Base-by-base conservation (phyloP, 2,797 vertebrate genomes). In the Falco biarmicus region DNA sequence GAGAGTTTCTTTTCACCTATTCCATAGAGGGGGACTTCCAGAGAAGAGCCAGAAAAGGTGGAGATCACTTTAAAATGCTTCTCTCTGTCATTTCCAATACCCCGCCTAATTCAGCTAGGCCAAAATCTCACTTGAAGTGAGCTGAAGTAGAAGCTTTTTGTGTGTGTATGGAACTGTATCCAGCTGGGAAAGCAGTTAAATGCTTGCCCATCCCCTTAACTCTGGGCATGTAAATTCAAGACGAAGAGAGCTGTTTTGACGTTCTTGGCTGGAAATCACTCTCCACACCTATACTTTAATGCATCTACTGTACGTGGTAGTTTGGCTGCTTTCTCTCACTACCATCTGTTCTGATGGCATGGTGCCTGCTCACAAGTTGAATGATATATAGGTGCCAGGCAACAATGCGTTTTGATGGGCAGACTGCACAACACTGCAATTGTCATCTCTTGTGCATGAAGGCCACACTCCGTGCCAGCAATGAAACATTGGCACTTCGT, bases 331-430 rank as follows among this genome's bases (percentile, higher is more conserved):
- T 97, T 87, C 90, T 96, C 93, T 97, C 94, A 59, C 97, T 95
- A 91, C 98, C 98, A 98, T 98, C 98, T 98, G 98, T 97, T 97
- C 89, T 11, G 82, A 96, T 98, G 98, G 98, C 98, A 95, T 6
- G 0, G 83, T 93, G 97, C 98, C 98, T 61, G 75, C 97, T 98
- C 96, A 96, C 97, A 97, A 97, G 98, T 98, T 98, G 97, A 96
- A 97, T 96, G 97, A 98, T 96, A 96, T 87, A 97, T 97, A 98
- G 98, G 97, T 98, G 98, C 98, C 97, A 98, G 97, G 97, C 98
- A 97, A 97, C 98, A 98, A 98, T 98, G 97, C 70, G 95, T 97
- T 98, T 97, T 98, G 98, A 98, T 98, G 97, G 98, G 97, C 97
- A 98, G 97, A 71, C 96, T 96, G 96, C 95, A 96, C 95, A 97